Evolutionary conservation across 2,888 invertebrate genomes (phyloP).

Genomic region (Drosophila leonis): DNA sequence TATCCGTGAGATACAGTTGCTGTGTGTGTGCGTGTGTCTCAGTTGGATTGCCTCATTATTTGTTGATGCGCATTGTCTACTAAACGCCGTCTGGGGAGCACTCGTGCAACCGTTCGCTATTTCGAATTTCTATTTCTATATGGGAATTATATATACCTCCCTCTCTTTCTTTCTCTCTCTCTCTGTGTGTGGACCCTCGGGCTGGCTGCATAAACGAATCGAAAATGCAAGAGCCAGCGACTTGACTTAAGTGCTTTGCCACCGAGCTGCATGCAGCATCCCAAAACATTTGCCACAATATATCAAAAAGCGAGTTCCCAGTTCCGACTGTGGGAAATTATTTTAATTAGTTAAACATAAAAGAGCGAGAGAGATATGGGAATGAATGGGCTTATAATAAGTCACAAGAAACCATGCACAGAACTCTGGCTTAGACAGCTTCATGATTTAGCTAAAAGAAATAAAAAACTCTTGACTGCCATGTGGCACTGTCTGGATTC

Average conservation of each 20-base stretch:
- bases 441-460: constrained; percentile 7
- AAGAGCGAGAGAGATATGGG: constrained; percentile 17
- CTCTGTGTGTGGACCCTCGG: constrained; percentile 21
- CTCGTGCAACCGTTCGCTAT: constrained; percentile 29
- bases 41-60: constrained; percentile 52
- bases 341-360: constrained; percentile 57
- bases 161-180: neutral
- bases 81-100: constrained; percentile 63
- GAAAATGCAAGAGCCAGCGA: constrained; percentile 15
- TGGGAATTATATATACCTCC: constrained; percentile 27
- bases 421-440: constrained; percentile 13
- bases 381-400: constrained; percentile 21
- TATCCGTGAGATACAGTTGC: constrained; percentile 56
- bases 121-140: constrained; percentile 38
- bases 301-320: constrained; percentile 48
- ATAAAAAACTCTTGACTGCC: constrained; percentile 2
- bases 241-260: constrained; percentile 62
- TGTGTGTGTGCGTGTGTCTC: constrained; percentile 13
- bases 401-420: constrained; percentile 16
- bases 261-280: constrained; percentile 28
- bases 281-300: constrained; percentile 63
- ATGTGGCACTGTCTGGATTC: constrained; percentile 4
- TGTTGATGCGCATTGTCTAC: constrained; percentile 56
- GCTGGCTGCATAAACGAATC: constrained; percentile 16
- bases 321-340: constrained; percentile 61